phyloP scores from a whole-genome alignment of 2,888 invertebrate species.

The Rhyacophila evoluta region DNA sequence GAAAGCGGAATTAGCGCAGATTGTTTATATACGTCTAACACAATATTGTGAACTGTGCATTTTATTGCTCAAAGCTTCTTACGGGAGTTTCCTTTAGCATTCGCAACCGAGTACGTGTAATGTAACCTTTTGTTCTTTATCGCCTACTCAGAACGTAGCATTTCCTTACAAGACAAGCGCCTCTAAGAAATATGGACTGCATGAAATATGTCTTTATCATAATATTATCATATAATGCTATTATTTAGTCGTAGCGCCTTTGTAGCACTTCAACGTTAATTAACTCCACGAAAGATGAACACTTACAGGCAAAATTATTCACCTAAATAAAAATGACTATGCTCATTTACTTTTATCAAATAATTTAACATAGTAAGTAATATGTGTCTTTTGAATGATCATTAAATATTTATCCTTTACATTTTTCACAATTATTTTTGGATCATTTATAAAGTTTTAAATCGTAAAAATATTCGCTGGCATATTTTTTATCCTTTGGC shows the following conservation, averaged over 20 bases:
- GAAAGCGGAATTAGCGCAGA: not conserved
- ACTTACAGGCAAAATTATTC: too few species aligned
- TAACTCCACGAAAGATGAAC: not conserved
- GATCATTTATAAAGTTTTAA: too few species aligned
- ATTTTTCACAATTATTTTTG: too few species aligned
- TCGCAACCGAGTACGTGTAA: not conserved
- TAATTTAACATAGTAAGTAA: too few species aligned
- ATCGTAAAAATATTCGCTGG: too few species aligned
- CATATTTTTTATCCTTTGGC: too few species aligned
- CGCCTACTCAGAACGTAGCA: not conserved
- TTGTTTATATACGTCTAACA: not conserved
- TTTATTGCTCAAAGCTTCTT: constrained; percentile 10
- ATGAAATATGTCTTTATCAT: constrained; percentile 2
- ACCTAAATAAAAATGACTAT: too few species aligned
- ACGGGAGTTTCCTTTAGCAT: not conserved
- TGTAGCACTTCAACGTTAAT: not conserved
- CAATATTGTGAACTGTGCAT: not conserved
- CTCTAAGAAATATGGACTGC: not conserved
- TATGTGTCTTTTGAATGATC: too few species aligned
- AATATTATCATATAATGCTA: not conserved
- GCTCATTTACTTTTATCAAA: too few species aligned
- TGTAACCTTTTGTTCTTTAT: constrained; percentile 19
- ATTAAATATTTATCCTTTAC: too few species aligned
- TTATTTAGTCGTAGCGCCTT: not conserved
- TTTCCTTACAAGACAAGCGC: not conserved